These are phyloP conservation scores for Poliocrania exsul DNA, from an alignment of 2,797 vertebrate genomes.

Conservation along the genomic window DNA sequence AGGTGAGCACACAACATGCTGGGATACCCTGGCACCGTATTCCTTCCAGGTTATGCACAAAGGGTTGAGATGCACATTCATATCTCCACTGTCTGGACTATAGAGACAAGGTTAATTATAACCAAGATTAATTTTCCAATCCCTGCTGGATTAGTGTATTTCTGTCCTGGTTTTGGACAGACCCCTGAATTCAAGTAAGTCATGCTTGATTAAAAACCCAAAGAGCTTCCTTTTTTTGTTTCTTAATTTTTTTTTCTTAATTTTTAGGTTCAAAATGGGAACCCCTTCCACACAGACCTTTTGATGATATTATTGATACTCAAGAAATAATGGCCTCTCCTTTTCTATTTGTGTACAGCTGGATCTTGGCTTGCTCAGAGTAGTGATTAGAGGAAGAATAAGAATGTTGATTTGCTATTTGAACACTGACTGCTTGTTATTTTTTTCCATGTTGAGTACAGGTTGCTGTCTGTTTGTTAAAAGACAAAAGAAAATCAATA, in stretches of 20 bases:
- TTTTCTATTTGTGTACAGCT: neutral
- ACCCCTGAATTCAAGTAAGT: neutral
- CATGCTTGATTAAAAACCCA: neutral
- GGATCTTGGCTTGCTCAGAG: neutral
- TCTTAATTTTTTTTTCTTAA: neutral
- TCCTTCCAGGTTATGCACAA: neutral
- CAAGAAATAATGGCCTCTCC: neutral
- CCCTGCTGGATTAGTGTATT: neutral
- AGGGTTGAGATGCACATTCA: neutral
- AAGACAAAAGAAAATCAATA: conserved; percentile 60
- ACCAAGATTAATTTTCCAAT: neutral
- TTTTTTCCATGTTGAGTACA: neutral
- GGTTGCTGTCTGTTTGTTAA: conserved; percentile 6
- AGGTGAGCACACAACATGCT: neutral
- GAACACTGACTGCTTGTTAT: neutral
- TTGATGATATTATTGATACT: neutral
- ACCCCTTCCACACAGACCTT: neutral
- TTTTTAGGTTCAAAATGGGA: neutral
- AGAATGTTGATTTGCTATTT: conserved; percentile 16
- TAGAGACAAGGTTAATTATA: neutral
- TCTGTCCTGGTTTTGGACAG: neutral
- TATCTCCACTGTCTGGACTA: neutral
- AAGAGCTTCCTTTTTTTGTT: neutral
- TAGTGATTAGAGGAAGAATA: neutral
- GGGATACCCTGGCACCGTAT: fast-evolving